A percentile compares a stretch with the other conserved stretches of the same genome.
Evolutionary conservation across 2,888 invertebrate species (phyloP).

Genomic region (Mythimna albipuncta): DNA sequence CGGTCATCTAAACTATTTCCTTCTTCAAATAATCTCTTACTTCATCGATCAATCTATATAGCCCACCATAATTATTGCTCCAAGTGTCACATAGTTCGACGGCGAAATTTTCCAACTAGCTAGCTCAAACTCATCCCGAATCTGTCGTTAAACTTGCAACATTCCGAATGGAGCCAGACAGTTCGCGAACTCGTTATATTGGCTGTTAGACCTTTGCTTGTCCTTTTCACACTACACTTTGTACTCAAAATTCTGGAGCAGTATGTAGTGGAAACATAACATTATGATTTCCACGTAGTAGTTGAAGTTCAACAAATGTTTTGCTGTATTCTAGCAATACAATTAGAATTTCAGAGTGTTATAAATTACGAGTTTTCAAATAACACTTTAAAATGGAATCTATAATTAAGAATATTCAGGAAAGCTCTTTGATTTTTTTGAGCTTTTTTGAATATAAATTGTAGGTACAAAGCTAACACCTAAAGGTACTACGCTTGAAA

Average conservation of each 20-base stretch:
- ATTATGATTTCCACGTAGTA: constrained; percentile 3
- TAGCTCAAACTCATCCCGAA: constrained; percentile 71
- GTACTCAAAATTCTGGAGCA: constrained; percentile 20
- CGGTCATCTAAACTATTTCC: constrained; percentile 60
- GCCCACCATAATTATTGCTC: constrained; percentile 32
- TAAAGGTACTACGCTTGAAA: constrained; percentile 44
- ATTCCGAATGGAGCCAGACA: constrained; percentile 73
- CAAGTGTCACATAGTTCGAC: constrained; percentile 71
- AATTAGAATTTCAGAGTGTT: neutral
- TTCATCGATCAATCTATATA: constrained; percentile 25
- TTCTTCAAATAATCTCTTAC: constrained; percentile 18
- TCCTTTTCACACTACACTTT: constrained; percentile 66
- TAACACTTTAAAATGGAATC: neutral
- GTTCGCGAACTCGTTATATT: constrained; percentile 77
- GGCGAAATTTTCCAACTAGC: constrained; percentile 59
- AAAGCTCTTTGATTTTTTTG: constrained; percentile 20
- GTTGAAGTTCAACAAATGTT: neutral
- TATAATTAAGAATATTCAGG: constrained; percentile 7
- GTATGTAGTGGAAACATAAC: neutral
- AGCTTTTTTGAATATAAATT: constrained; percentile 20
- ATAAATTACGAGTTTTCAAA: neutral
- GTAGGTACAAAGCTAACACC: constrained; percentile 41
- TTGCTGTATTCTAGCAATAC: neutral
- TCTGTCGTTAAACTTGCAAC: constrained; percentile 79
- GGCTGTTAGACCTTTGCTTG: constrained; percentile 70